Conservation (phyloP, 1,140 invertebrate species). For the Drosophila seguyi region DNA sequence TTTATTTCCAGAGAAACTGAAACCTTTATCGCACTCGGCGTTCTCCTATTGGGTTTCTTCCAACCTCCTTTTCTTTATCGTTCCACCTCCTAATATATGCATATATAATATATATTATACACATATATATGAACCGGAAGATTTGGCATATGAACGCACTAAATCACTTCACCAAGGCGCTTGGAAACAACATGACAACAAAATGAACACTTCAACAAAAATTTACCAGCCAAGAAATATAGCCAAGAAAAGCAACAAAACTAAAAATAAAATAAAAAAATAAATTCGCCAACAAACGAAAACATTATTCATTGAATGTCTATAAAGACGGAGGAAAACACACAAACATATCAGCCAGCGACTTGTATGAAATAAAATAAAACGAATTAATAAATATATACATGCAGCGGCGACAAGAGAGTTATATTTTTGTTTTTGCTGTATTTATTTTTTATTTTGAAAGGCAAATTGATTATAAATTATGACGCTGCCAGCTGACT, state of each 20-base stretch:
- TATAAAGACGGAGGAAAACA: slow-evolving; percentile 66
- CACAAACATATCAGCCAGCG: slow-evolving; percentile 15
- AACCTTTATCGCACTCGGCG: slow-evolving; percentile 4
- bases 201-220: slow-evolving; percentile 78
- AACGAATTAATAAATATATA: slow-evolving; percentile 39
- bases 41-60: slow-evolving; percentile 13
- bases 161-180: slow-evolving; percentile 72
- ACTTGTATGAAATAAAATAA: slow-evolving; percentile 47
- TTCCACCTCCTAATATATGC: slow-evolving; percentile 14
- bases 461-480: slow-evolving; percentile 82
- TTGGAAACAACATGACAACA: slow-evolving; percentile 81
- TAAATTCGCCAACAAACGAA: slow-evolving; percentile 72
- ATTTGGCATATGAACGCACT: slow-evolving; percentile 75
- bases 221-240: slow-evolving; percentile 65
- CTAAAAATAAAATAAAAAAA: slow-evolving; percentile 44
- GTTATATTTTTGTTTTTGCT: slow-evolving; percentile 39
- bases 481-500: slow-evolving; percentile 76
- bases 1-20: not conserved
- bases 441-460: slow-evolving; percentile 46
- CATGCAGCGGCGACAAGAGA: slow-evolving; percentile 59
- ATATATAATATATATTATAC: slow-evolving; percentile 10
- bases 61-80: slow-evolving; percentile 25
- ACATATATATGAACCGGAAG: slow-evolving; percentile 60
- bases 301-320: slow-evolving; percentile 83
- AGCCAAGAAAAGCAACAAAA: slow-evolving; percentile 38